Conservation (phyloP, 1,140 invertebrate genomes). For the Aleiodes sp. region DNA sequence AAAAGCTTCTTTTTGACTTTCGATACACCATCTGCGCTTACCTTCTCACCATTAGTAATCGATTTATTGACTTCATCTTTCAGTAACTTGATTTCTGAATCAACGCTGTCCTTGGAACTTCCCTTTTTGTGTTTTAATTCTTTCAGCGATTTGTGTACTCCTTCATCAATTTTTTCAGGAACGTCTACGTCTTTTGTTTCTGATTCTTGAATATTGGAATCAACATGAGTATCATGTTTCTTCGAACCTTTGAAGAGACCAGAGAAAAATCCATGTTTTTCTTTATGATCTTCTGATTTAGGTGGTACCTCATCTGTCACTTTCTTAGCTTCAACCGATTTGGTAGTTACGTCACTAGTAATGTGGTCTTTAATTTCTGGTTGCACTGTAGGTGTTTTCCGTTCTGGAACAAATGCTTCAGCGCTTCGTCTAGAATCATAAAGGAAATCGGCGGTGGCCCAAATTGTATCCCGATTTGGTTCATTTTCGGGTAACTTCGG, state of each 20-base stretch:
- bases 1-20: conserved; percentile 10
- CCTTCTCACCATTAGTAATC: neutral
- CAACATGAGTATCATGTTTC: conserved; percentile 29
- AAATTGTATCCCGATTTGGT: conserved; percentile 26
- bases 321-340: conserved; percentile 9
- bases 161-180: conserved; percentile 25
- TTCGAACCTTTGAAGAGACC: conserved; percentile 35
- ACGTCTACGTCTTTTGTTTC: conserved; percentile 29
- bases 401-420: conserved; percentile 26
- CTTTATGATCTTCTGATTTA: conserved; percentile 26
- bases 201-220: conserved; percentile 10
- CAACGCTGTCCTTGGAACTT: conserved; percentile 10
- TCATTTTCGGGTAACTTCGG: conserved; percentile 22
- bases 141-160: neutral
- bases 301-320: conserved; percentile 7
- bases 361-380: neutral
- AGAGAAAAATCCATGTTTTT: conserved; percentile 39
- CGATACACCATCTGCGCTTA: neutral
- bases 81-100: neutral
- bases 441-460: conserved; percentile 37
- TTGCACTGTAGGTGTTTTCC: neutral
- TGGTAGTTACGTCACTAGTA: neutral
- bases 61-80: conserved; percentile 7
- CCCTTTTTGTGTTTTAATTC: neutral
- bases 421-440: conserved; percentile 39